Evolutionary conservation across 2,888 invertebrate species (phyloP), one percentile per base, ranked within the genome.

Genomic region (Myopa tessellatipennis): DNA sequence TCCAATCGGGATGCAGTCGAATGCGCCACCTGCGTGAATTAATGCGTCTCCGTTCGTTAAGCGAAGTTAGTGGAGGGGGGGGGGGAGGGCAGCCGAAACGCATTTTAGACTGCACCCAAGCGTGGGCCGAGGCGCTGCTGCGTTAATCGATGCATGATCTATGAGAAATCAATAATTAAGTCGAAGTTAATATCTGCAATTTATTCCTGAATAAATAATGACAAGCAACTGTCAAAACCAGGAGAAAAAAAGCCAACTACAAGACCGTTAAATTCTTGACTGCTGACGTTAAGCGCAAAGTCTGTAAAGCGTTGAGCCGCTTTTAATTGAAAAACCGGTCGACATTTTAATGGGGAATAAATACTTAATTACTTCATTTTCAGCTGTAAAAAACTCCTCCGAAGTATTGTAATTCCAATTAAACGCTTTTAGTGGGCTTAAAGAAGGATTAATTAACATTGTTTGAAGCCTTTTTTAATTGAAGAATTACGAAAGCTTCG

Each of bases 1-100:
- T 34, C 38, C 65, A 65, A 26, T 34, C 61, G 26, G 61, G 14
- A 18, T 63, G 7, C 61, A 4, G 26, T 26, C 26, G 26, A 26
- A 26, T 26, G 61, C 61, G 34, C 61, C 65, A 65, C 65, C 65
- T 65, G 65, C 65, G 65, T 65, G 65, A 65, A 65, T 65, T 4
- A 65, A 63, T 63, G 61, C 61, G 61, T 63, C 34, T 4, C 50
- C 6, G 67, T 14, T 3, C 18, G 67, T 7, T 34, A 40, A n/a
- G 36, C 1, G 16, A 5, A 16, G 26, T 58, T 4, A 7, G 26
- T 5, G 61, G 61, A 14, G 65, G 34, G 12, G 65, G 14, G 4
- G 36, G 14, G 38, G 38, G 12, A 38, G 65, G 34, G 12, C 1
- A 14, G 38, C 0, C 14, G 8, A 16, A 12, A 38, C 7, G 10